Evolutionary conservation across 1,140 invertebrate species (phyloP).

Genomic region (Vanessa atalanta): DNA sequence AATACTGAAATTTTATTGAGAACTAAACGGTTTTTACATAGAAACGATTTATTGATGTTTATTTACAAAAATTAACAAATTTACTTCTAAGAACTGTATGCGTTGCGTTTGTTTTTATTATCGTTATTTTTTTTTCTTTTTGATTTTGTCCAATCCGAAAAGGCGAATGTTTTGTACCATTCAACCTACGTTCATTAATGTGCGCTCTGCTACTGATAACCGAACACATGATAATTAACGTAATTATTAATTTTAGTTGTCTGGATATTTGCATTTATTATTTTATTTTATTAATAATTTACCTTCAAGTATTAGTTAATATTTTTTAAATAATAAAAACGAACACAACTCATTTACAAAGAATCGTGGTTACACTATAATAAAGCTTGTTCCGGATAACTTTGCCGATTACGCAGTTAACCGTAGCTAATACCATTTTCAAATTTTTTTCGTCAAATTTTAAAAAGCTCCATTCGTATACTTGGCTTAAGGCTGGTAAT

Average conservation of each 20-base stretch:
- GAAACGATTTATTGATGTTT: conserved; percentile 60
- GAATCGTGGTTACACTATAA: conserved; percentile 62
- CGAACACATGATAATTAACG: no score
- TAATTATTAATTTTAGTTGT: no score
- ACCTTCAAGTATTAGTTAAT: no score
- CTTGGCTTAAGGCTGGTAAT: conserved; percentile 78
- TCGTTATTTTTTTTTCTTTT: neutral
- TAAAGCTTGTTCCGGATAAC: conserved; percentile 76
- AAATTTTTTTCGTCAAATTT: conserved; percentile 36
- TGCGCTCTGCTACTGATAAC: no score
- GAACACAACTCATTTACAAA: conserved; percentile 55
- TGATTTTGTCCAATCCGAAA: neutral
- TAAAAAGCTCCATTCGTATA: conserved; percentile 76
- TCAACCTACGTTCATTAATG: no score
- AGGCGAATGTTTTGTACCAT: no score
- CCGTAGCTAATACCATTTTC: conserved; percentile 64
- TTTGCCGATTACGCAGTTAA: conserved; percentile 61
- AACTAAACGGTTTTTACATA: conserved; percentile 72
- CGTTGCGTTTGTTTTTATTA: conserved; percentile 50
- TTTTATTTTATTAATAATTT: no score
- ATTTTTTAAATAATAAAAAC: conserved; percentile 31
- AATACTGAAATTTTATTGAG: conserved; percentile 72
- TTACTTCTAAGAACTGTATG: conserved; percentile 54
- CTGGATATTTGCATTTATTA: no score
- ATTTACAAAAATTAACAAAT: conserved; percentile 78